These are phyloP conservation scores for Sylvia borin DNA, from an alignment of 2,797 vertebrate species.

Conservation along the genomic window DNA sequence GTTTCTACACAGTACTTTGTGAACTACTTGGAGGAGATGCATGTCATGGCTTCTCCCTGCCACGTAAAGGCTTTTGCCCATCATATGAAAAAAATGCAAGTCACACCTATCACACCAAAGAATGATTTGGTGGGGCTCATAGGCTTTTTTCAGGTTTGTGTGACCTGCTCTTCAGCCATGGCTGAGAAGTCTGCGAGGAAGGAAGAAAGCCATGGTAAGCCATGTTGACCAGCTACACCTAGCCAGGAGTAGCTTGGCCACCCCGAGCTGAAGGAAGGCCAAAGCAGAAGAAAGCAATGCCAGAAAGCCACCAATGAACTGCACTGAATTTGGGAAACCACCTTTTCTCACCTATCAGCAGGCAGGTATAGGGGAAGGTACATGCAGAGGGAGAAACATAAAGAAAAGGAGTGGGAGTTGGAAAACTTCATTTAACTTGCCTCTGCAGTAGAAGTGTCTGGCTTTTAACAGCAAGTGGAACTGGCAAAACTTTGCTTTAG, in stretches of 20 bases:
- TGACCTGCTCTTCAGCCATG: neutral
- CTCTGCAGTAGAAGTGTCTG: neutral
- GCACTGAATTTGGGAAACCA: neutral
- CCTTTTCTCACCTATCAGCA: neutral
- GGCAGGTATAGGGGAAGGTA: neutral
- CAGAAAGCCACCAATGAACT: neutral
- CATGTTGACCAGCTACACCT: neutral
- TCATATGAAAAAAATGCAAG: neutral
- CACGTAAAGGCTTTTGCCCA: neutral
- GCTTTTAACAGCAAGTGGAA: slow-evolving; percentile 21
- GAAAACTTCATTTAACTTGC: neutral
- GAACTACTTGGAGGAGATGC: neutral
- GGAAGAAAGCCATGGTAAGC: neutral
- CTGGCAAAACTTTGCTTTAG: slow-evolving; percentile 21
- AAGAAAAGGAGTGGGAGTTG: neutral
- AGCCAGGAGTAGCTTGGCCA: neutral
- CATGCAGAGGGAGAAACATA: neutral
- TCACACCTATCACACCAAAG: neutral
- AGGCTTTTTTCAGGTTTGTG: neutral
- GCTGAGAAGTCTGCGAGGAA: neutral
- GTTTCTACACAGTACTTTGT: neutral
- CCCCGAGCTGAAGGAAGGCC: neutral
- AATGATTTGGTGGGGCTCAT: rapidly evolving
- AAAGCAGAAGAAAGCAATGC: neutral
- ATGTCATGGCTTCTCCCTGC: neutral